Percentiles rank a stretch among this genome's conserved stretches.
These are phyloP conservation scores for Callipepla squamata DNA, from an alignment of 2,113 vertebrate species.

Conservation along the genomic window DNA sequence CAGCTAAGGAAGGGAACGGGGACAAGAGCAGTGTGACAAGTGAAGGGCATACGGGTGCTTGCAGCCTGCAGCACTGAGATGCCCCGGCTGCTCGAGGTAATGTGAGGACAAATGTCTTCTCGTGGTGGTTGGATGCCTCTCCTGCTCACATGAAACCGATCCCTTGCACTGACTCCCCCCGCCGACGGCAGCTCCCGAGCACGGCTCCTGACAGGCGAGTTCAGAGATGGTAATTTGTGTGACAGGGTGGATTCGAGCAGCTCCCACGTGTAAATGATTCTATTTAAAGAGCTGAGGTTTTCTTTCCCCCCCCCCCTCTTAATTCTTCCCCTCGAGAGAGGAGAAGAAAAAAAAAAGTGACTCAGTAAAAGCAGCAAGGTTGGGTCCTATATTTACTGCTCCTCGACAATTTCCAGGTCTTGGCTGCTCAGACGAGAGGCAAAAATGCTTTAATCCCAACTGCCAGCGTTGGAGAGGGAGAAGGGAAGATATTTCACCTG, in stretches of 20 bases:
- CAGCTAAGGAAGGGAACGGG: background rate
- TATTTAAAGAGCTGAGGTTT: background rate
- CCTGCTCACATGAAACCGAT: background rate
- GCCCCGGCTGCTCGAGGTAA: background rate
- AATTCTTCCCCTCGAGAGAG: background rate
- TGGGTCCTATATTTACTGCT: background rate
- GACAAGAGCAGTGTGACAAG: background rate
- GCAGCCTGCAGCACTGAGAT: background rate
- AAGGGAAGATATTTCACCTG: rapidly evolving
- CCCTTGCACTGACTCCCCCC: constrained; percentile 9
- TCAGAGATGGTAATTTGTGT: constrained; percentile 40
- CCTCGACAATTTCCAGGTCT: background rate
- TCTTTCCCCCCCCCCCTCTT: background rate
- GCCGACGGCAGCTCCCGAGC: background rate
- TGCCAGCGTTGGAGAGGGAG: background rate
- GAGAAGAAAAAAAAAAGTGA: background rate
- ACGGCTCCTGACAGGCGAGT: background rate
- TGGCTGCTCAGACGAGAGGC: background rate
- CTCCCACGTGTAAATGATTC: constrained; percentile 40
- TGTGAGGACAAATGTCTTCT: background rate
- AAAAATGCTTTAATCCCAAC: background rate
- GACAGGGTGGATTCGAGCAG: constrained; percentile 30
- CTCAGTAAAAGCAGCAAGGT: background rate
- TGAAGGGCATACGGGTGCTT: background rate
- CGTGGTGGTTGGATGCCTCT: background rate